These are phyloP conservation scores for Aegotheles bennettii DNA, from an alignment of 2,113 vertebrate species.

Conservation along the genomic window DNA sequence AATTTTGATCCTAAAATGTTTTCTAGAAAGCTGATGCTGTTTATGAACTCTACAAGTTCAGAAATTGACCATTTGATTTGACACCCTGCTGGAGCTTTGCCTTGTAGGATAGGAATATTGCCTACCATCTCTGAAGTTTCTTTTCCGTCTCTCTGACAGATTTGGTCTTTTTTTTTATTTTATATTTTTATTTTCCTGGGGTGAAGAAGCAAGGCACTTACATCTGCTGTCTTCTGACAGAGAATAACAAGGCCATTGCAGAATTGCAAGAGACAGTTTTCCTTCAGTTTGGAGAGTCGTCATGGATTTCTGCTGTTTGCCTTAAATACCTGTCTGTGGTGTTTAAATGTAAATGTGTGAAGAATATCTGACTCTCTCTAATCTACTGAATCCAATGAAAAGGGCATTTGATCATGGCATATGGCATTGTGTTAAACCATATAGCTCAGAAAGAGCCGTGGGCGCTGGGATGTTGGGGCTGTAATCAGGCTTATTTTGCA, in stretches of 20 bases:
- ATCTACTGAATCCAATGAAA: background rate
- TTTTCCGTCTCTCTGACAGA: background rate
- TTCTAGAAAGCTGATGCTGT: background rate
- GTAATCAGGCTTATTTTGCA: background rate
- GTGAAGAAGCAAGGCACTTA: background rate
- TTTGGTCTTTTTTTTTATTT: background rate
- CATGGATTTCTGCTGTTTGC: background rate
- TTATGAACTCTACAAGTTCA: background rate
- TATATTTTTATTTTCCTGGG: background rate
- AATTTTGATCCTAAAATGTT: background rate
- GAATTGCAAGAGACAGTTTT: background rate
- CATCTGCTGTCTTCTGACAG: background rate
- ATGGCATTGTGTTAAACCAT: background rate
- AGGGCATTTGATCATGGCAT: background rate
- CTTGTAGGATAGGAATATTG: background rate
- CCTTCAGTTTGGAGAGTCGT: background rate
- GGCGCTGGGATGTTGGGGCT: background rate
- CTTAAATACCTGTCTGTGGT: background rate
- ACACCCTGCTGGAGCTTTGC: background rate
- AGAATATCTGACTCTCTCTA: background rate
- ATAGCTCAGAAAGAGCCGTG: background rate
- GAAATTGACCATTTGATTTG: background rate
- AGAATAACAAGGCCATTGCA: background rate
- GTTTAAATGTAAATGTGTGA: background rate
- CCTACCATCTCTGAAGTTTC: background rate